A percentile compares a stretch with the other conserved stretches of the same genome.
Conservation (phyloP, 2,888 invertebrate species). For the Therioaphis trifolii region DNA sequence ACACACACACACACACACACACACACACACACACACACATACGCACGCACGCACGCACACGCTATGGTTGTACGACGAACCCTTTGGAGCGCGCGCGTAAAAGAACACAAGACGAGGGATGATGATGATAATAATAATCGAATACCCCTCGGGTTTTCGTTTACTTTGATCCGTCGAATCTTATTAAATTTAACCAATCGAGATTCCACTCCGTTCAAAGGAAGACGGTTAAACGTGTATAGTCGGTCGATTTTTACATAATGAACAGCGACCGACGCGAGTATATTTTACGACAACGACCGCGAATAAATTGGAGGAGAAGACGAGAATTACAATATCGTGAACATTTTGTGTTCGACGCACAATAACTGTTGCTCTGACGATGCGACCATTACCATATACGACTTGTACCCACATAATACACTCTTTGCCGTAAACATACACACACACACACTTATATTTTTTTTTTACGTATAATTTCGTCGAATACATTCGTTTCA, state of each 20-base stretch:
- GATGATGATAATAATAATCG: constrained; percentile 36
- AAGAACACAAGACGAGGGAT: neutral
- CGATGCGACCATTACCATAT: too few species aligned
- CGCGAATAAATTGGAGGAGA: neutral
- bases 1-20: too few species aligned
- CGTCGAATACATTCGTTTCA: too few species aligned
- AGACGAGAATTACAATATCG: neutral
- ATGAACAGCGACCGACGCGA: neutral
- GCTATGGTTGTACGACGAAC: too few species aligned
- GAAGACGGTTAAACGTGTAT: neutral
- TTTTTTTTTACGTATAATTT: too few species aligned
- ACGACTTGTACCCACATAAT: too few species aligned
- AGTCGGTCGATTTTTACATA: neutral
- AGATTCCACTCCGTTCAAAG: neutral
- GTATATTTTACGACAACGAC: too few species aligned
- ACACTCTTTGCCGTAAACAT: too few species aligned
- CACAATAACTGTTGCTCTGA: neutral
- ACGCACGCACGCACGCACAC: too few species aligned
- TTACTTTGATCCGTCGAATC: constrained; percentile 49
- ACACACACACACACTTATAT: too few species aligned
- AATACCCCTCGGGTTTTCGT: constrained; percentile 29
- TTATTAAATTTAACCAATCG: constrained; percentile 50
- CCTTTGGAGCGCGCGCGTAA: too few species aligned
- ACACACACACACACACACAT: too few species aligned
- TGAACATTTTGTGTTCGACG: neutral